Conservation (phyloP, 2,888 invertebrate genomes). For the Nymphalis polychloros region DNA sequence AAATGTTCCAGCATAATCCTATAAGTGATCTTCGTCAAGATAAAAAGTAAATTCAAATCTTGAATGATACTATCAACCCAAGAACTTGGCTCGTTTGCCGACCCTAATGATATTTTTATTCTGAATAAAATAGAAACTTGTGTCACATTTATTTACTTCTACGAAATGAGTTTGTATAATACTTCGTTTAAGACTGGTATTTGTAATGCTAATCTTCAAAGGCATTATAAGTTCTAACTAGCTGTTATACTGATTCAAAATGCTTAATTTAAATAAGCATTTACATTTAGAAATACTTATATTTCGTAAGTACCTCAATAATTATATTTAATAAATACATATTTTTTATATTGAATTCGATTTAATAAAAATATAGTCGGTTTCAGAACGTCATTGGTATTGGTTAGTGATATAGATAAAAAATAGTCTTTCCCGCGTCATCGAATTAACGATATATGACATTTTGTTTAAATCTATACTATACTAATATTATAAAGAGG, state of each 20-base stretch:
- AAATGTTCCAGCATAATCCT: constrained; percentile 3
- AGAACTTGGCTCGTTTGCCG: constrained; percentile 13
- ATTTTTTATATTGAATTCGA: too few relatives aligned
- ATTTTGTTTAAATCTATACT: too few relatives aligned
- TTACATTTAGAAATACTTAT: neutral
- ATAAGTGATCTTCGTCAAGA: constrained; percentile 6
- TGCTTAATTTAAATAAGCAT: neutral
- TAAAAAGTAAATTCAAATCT: constrained; percentile 13
- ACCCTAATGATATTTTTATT: constrained; percentile 14
- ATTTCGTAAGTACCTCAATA: too few relatives aligned
- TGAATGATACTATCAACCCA: constrained; percentile 9
- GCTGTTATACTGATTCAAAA: neutral
- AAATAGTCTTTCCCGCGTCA: too few relatives aligned
- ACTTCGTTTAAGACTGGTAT: constrained; percentile 8
- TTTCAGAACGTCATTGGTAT: too few relatives aligned
- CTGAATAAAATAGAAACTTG: constrained; percentile 11
- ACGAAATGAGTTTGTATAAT: constrained; percentile 7
- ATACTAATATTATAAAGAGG: too few relatives aligned
- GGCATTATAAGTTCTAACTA: neutral
- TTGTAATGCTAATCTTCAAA: constrained; percentile 5
- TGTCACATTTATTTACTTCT: constrained; percentile 4
- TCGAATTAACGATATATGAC: too few relatives aligned
- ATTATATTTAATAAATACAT: too few relatives aligned
- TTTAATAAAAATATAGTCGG: too few relatives aligned
- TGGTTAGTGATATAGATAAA: too few relatives aligned